phyloP scores from a whole-genome alignment of 2,888 invertebrate genomes.

The Pseudolycoriella hygida region DNA sequence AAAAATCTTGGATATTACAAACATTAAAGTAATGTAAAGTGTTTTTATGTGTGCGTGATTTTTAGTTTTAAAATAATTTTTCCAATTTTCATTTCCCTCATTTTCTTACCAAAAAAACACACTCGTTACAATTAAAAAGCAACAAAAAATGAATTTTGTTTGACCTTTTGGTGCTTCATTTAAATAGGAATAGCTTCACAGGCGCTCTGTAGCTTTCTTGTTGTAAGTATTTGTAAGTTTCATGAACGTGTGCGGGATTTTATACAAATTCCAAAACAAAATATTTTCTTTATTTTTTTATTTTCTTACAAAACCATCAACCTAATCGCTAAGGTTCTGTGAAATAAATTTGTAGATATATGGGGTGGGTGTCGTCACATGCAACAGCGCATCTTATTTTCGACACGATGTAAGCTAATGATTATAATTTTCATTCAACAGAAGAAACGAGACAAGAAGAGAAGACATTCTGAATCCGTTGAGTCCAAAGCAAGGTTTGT shows the following conservation, averaged over 20 bases:
- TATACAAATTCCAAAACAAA: neutral
- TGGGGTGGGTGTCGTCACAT: too few species aligned
- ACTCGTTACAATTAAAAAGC: conserved; percentile 30
- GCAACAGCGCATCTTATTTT: neutral
- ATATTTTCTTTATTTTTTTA: neutral
- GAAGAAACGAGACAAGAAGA: conserved; percentile 40
- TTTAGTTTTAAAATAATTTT: neutral
- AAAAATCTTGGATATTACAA: too few species aligned
- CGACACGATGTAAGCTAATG: conserved; percentile 6
- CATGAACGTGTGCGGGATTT: neutral
- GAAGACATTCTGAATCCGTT: conserved; percentile 34
- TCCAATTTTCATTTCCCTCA: conserved; percentile 25
- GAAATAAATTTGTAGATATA: conserved; percentile 3
- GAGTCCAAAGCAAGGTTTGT: conserved; percentile 37
- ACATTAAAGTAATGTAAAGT: too few species aligned
- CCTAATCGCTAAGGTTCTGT: neutral
- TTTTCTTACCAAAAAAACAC: conserved; percentile 8
- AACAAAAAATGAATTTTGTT: conserved; percentile 56
- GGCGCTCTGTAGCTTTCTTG: neutral
- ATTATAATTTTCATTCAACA: conserved; percentile 25
- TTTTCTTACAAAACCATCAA: neutral
- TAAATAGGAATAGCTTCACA: conserved; percentile 25
- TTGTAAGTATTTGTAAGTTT: conserved; percentile 4
- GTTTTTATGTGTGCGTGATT: neutral
- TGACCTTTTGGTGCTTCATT: conserved; percentile 37